Conservation (phyloP, 1,140 invertebrate species). For the Drosophila simulans region DNA sequence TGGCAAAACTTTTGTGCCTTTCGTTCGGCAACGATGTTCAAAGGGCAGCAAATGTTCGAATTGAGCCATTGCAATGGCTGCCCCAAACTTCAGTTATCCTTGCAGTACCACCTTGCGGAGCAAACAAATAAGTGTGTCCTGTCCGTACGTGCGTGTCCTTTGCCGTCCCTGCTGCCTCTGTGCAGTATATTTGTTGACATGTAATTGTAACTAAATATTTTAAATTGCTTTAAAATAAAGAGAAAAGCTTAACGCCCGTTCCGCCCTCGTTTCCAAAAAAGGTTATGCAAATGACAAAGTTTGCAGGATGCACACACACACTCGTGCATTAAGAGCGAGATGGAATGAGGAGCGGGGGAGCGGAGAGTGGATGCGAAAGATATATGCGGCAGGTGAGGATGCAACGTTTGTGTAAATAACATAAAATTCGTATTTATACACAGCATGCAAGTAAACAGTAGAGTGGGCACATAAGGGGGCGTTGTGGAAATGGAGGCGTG, state of each 20-base stretch:
- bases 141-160: conserved; percentile 36
- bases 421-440: conserved; percentile 82
- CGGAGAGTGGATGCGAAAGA: conserved; percentile 1
- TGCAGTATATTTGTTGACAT: conserved; percentile 73
- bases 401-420: conserved; percentile 81
- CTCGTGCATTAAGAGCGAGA: conserved; percentile 17
- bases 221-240: conserved; percentile 83
- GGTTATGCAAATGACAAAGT: conserved; percentile 82
- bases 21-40: conserved; percentile 21
- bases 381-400: conserved; percentile 50
- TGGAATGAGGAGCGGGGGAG: background rate
- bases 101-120: conserved; percentile 22
- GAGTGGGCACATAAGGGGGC: background rate
- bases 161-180: conserved; percentile 25
- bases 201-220: conserved; percentile 83
- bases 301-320: conserved; percentile 43
- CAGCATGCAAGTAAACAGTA: conserved; percentile 74
- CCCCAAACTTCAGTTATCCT: background rate
- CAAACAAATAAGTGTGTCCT: conserved; percentile 68
- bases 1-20: conserved; percentile 25
- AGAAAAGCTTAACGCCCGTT: conserved; percentile 26
- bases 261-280: conserved; percentile 31
- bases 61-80: conserved; percentile 22
- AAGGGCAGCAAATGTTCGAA: conserved; percentile 31
- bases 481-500: background rate